phyloP scores from a whole-genome alignment of 2,113 vertebrate genomes.

The Zootoca vivipara region DNA sequence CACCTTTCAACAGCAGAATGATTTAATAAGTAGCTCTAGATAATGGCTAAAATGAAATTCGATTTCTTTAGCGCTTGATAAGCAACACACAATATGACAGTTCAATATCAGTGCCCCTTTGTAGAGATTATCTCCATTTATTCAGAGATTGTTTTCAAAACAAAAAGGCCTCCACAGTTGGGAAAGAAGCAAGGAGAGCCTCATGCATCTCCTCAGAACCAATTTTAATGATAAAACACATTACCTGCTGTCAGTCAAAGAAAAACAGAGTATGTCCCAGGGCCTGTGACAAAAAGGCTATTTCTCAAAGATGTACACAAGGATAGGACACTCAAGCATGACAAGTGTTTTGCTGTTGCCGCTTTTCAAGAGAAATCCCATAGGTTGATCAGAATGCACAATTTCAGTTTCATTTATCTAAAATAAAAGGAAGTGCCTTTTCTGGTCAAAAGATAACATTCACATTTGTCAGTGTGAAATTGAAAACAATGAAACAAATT shows the following conservation, averaged over 20 bases:
- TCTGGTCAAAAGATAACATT: slow-evolving; percentile 54
- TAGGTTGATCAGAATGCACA: slow-evolving; percentile 50
- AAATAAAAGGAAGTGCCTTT: slow-evolving; percentile 50
- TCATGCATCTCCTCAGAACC: slow-evolving; percentile 65
- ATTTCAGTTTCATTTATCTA: slow-evolving; percentile 58
- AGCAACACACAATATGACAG: slow-evolving; percentile 54
- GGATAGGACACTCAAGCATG: slow-evolving; percentile 60
- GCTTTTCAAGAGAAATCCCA: slow-evolving; percentile 61
- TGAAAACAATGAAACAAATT: slow-evolving; percentile 52
- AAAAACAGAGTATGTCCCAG: slow-evolving; percentile 63
- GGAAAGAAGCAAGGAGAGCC: slow-evolving; percentile 73
- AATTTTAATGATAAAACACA: slow-evolving; percentile 80
- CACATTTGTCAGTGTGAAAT: slow-evolving; percentile 50
- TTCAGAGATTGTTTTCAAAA: slow-evolving; percentile 67
- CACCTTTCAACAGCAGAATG: slow-evolving; percentile 59
- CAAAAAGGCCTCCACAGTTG: slow-evolving; percentile 54
- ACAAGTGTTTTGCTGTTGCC: slow-evolving; percentile 42
- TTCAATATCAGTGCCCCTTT: slow-evolving; percentile 63
- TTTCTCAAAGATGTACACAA: slow-evolving; percentile 58
- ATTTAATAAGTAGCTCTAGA: slow-evolving; percentile 72
- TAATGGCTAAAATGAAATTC: slow-evolving; percentile 67
- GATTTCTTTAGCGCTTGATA: slow-evolving; percentile 68
- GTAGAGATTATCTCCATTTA: slow-evolving; percentile 65
- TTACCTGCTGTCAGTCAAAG: slow-evolving; percentile 82
- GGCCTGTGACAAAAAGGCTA: slow-evolving; percentile 50